phyloP scores from a whole-genome alignment of 2,113 vertebrate species.

The Lynx canadensis region DNA sequence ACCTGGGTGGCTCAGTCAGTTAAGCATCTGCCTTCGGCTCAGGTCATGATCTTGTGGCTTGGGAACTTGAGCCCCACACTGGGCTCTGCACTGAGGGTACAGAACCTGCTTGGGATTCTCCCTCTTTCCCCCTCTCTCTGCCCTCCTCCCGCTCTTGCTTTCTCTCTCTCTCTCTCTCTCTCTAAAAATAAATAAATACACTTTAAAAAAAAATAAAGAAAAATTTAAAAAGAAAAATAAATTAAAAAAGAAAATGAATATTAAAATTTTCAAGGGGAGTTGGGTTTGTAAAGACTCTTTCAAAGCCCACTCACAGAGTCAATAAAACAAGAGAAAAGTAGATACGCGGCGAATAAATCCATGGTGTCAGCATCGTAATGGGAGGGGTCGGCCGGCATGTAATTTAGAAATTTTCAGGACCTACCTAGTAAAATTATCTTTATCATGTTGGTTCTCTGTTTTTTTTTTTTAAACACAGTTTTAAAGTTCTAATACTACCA shows the following conservation, averaged over 20 bases:
- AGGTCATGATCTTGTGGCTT: too few species aligned
- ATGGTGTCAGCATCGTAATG: neutral
- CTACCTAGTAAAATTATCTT: neutral
- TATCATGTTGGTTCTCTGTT: neutral
- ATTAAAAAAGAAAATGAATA: neutral
- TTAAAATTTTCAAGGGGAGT: neutral
- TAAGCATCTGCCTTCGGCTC: too few species aligned
- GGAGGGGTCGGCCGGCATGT: neutral
- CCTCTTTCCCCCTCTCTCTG: too few species aligned
- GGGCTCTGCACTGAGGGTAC: too few species aligned
- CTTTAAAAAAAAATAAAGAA: too few species aligned
- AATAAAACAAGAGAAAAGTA: conserved; percentile 38
- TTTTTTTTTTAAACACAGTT: neutral
- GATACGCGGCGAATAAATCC: neutral
- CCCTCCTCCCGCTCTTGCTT: too few species aligned
- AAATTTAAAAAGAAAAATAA: too few species aligned
- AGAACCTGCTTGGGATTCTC: too few species aligned
- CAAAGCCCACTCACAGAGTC: neutral
- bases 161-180: too few species aligned
- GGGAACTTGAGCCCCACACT: too few species aligned
- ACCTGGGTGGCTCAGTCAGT: too few species aligned
- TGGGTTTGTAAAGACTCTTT: conserved; percentile 5
- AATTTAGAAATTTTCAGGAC: neutral
- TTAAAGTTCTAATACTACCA: neutral
- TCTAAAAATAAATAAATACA: too few species aligned